Percentiles rank a stretch among this genome's conserved stretches.
These are phyloP conservation scores for Lethrus apterus DNA, from an alignment of 1,140 invertebrate species.

Conservation along the genomic window DNA sequence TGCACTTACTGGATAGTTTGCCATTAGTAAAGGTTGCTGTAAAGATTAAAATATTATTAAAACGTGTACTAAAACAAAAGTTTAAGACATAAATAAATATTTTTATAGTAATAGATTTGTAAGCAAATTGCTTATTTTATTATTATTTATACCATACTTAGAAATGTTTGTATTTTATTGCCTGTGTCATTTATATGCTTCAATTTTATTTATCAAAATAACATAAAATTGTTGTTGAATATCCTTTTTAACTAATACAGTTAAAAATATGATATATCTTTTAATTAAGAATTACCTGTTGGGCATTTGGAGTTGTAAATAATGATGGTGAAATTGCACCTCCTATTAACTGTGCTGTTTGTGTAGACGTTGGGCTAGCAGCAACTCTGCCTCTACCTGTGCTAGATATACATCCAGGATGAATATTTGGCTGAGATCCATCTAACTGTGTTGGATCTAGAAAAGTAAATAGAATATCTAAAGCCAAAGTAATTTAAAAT, in stretches of 20 bases:
- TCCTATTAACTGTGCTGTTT: constrained; percentile 61
- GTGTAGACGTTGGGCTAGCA: constrained; percentile 54
- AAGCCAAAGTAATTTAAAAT: too few relatives aligned
- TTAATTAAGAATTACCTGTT: constrained; percentile 22
- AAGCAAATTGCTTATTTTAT: too few relatives aligned
- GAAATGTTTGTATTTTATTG: too few relatives aligned
- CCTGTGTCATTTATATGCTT: too few relatives aligned
- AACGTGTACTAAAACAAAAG: too few relatives aligned
- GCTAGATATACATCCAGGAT: constrained; percentile 56
- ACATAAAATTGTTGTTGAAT: not conserved
- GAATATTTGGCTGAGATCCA: constrained; percentile 53
- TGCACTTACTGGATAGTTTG: constrained; percentile 64
- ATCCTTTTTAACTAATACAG: not conserved
- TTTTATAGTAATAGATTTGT: too few relatives aligned
- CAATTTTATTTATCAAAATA: not conserved
- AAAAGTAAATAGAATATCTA: too few relatives aligned
- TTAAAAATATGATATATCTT: not conserved
- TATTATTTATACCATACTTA: too few relatives aligned
- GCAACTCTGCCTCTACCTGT: constrained; percentile 53
- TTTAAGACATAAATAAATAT: too few relatives aligned
- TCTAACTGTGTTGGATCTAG: constrained; percentile 31
- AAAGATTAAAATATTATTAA: constrained; percentile 18
- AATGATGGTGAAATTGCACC: constrained; percentile 65
- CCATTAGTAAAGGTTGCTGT: constrained; percentile 54
- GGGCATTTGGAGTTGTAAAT: constrained; percentile 44